Evolutionary conservation across 1,140 invertebrate species (phyloP), one percentile per base, ranked within the genome.

Genomic region (Planococcus citri): DNA sequence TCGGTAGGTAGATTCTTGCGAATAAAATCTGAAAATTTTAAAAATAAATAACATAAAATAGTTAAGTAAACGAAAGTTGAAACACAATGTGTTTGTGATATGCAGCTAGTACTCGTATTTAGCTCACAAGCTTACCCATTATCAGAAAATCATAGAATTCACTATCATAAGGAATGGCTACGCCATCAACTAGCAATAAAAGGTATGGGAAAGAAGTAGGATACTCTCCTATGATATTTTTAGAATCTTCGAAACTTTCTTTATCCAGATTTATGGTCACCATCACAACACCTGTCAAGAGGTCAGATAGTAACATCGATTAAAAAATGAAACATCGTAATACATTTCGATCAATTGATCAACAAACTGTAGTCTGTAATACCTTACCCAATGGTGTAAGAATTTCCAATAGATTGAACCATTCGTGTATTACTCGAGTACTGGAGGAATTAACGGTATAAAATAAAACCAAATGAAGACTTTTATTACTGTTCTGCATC

Each of bases 1-100:
- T 88, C 89, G 75, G 88, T 88, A 0, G 92, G 91, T 76, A 95
- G 84, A 77, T 89, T 91, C 76, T 83, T 87, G 68, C 91, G 83
- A 69, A 94, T 85, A 80, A 94, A 95, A 75, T 94, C 90, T 89
- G 77, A 74, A 72, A 70, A 71, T 27, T 72, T 9, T 68, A 64
- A 74, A 75, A 68, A 70, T 51, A 71, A 61, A 64, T 68, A 51
- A 20, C 8, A 70, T 57, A 64, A 27, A 64, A 64, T n/a, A 33
- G 4, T 51, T 17, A 51, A 37, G 6, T 37, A 14, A 37, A 37
- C 33, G 33, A 6, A 37, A n/a, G n/a, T n/a, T n/a, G n/a, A n/a
- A n/a, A n/a, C n/a, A n/a, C n/a, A n/a, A n/a, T n/a, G n/a, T n/a
- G n/a, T n/a, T n/a, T n/a, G n/a, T n/a, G n/a, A n/a, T n/a, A n/a